These are phyloP conservation scores for Hirudo medicinalis DNA, from an alignment of 1,140 invertebrate species.

Conservation along the genomic window DNA sequence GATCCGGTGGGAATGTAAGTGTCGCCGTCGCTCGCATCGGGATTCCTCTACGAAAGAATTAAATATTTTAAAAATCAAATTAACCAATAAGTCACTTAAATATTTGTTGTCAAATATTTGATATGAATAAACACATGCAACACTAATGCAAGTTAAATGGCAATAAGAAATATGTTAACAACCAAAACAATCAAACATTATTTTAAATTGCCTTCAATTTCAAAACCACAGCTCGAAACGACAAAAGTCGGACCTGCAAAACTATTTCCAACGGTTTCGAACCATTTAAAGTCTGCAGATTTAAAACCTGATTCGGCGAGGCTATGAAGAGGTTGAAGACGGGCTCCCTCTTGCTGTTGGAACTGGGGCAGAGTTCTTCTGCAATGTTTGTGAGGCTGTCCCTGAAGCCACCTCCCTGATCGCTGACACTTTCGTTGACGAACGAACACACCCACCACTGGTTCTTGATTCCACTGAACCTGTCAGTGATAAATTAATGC, in stretches of 20 bases:
- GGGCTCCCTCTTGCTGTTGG: conserved; percentile 24
- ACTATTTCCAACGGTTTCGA: no score
- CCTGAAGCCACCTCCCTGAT: conserved; percentile 42
- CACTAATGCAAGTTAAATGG: no score
- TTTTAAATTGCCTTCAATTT: no score
- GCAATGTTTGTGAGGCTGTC: conserved; percentile 41
- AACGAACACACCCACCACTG: conserved; percentile 45
- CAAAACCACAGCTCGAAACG: no score
- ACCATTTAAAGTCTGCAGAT: no score
- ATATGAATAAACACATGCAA: no score
- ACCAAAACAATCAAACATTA: no score
- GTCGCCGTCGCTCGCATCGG: conserved; percentile 38
- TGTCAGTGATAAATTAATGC: neutral
- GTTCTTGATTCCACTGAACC: conserved; percentile 15
- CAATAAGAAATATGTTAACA: no score
- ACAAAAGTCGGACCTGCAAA: no score
- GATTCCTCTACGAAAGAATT: conserved; percentile 29
- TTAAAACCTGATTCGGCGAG: conserved; percentile 38
- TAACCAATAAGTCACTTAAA: no score
- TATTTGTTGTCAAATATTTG: no score
- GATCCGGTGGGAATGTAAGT: conserved; percentile 37
- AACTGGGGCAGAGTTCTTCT: conserved; percentile 40
- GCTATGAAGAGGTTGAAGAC: conserved; percentile 38
- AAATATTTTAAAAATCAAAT: neutral
- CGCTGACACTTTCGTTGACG: conserved; percentile 40